These are phyloP conservation scores for Aspidoscelis tigris DNA, from an alignment of 2,113 vertebrate genomes.

Conservation along the genomic window DNA sequence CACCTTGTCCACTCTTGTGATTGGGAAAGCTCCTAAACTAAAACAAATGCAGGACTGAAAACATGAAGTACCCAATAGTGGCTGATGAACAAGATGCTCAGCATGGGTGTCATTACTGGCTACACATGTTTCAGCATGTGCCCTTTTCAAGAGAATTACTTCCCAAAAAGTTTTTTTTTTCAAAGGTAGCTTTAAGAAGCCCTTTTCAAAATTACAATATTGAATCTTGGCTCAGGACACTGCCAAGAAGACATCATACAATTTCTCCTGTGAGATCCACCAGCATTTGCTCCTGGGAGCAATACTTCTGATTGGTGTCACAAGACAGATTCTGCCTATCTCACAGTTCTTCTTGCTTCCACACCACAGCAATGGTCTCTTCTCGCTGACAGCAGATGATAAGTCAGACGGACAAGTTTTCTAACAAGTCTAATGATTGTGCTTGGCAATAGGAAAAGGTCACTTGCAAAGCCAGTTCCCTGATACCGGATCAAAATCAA, in stretches of 20 bases:
- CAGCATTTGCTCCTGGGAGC: not conserved
- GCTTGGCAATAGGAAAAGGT: conserved; percentile 18
- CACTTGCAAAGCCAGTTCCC: not conserved
- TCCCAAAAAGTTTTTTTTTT: no score
- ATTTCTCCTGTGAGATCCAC: not conserved
- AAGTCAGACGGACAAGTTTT: conserved; percentile 14
- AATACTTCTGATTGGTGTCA: not conserved
- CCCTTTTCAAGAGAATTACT: no score
- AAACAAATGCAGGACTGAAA: no score
- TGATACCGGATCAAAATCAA: not conserved
- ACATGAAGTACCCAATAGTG: no score
- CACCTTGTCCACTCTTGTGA: no score
- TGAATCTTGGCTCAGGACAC: no score
- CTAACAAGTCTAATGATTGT: conserved; percentile 2
- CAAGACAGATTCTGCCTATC: not conserved
- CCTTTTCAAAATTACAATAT: no score
- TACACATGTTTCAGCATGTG: no score
- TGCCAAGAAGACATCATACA: not conserved
- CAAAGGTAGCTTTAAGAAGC: no score
- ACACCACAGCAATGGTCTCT: not conserved
- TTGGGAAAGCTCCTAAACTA: no score
- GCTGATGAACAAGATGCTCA: no score
- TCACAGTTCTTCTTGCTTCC: not conserved
- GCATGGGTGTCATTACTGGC: no score
- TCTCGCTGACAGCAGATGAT: not conserved